A percentile compares a stretch with the other conserved stretches of the same genome.
These are phyloP conservation scores for Scaptodrosophila lebanonensis DNA, from an alignment of 1,140 invertebrate species.

Conservation along the genomic window DNA sequence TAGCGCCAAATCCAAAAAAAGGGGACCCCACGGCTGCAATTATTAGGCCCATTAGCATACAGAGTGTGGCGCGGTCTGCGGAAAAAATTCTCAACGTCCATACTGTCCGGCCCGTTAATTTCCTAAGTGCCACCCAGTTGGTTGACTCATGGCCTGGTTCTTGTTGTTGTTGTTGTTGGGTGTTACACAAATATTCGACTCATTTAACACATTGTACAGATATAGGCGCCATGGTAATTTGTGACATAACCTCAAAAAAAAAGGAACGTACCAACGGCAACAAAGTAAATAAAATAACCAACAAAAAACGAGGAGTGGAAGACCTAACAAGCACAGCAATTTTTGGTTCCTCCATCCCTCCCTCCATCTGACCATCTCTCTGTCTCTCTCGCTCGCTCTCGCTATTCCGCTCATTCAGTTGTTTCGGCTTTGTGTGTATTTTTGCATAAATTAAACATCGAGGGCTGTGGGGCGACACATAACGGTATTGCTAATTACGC, in stretches of 20 bases:
- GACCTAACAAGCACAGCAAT: constrained; percentile 13
- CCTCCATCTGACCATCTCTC: no score
- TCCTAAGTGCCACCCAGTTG: no score
- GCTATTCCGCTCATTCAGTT: neutral
- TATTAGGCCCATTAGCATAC: no score
- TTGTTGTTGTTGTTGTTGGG: neutral
- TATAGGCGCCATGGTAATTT: constrained; percentile 9
- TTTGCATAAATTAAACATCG: constrained; percentile 68
- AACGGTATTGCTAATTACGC: constrained; percentile 67
- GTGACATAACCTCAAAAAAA: constrained; percentile 42
- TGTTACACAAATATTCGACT: constrained; percentile 48
- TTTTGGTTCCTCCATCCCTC: no score
- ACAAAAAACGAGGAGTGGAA: neutral
- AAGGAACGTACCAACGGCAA: constrained; percentile 1
- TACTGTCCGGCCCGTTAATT: no score
- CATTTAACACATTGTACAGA: constrained; percentile 67
- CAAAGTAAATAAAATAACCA: constrained; percentile 6
- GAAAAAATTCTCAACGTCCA: no score
- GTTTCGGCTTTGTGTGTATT: constrained; percentile 6
- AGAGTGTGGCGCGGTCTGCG: no score
- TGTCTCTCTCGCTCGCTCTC: neutral
- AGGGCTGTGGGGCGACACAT: constrained; percentile 34
- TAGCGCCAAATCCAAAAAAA: no score
- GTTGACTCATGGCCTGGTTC: neutral
- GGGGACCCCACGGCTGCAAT: no score